These are phyloP conservation scores for Acipenser transmontanus DNA, from an alignment of 2,797 vertebrate species.

Conservation along the genomic window DNA sequence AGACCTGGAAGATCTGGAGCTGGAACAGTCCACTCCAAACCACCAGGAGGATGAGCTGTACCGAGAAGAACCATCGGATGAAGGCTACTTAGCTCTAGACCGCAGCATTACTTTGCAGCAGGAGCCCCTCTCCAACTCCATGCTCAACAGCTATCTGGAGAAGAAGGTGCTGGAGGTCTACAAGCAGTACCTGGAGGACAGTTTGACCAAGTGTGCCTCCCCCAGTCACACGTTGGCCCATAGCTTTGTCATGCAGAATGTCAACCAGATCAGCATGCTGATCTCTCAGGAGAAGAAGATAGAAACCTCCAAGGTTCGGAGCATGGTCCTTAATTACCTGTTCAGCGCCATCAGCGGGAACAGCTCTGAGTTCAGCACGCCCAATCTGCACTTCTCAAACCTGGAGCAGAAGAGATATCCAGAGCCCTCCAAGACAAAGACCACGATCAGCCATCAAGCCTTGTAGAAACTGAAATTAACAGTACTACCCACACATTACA, in stretches of 20 bases:
- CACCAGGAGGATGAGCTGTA: not conserved
- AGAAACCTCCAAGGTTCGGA: slow-evolving; percentile 34
- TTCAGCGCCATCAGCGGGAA: slow-evolving; percentile 28
- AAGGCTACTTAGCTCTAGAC: slow-evolving; percentile 38
- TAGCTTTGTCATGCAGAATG: slow-evolving; percentile 41
- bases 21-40: slow-evolving; percentile 1
- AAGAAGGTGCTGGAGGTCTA: slow-evolving; percentile 78
- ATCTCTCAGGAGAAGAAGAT: slow-evolving; percentile 44
- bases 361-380: slow-evolving; percentile 61
- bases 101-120: slow-evolving; percentile 44
- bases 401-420: slow-evolving; percentile 8
- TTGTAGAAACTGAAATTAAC: no score
- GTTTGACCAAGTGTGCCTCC: slow-evolving; percentile 56
- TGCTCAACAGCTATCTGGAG: slow-evolving; percentile 76
- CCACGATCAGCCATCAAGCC: no score
- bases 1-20: slow-evolving; percentile 32
- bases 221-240: slow-evolving; percentile 51
- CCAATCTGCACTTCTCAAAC: slow-evolving; percentile 61
- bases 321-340: slow-evolving; percentile 43
- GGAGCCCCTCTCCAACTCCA: slow-evolving; percentile 74
- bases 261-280: slow-evolving; percentile 43
- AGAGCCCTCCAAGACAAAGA: not conserved
- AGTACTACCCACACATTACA: no score
- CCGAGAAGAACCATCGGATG: slow-evolving; percentile 23
- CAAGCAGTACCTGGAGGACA: slow-evolving; percentile 79